Conservation (phyloP, 1,140 invertebrate genomes). For the Eupristina koningsbergeri region DNA sequence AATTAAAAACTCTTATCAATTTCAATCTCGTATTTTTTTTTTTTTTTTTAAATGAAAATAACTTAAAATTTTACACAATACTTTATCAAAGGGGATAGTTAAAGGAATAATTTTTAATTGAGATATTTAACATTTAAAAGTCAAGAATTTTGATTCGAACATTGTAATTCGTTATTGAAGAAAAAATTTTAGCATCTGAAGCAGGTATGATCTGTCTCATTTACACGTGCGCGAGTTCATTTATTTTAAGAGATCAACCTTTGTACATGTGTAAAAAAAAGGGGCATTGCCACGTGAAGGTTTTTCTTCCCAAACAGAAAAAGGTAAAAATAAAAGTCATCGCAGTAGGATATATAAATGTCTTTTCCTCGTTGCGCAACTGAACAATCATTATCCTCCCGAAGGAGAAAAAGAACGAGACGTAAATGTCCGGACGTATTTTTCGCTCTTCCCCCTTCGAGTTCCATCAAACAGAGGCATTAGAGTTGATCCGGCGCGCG, state of each 20-base stretch:
- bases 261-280: not conserved
- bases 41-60: no score
- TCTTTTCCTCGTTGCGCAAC: not conserved
- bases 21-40: no score
- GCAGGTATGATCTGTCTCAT: not conserved
- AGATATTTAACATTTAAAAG: no score
- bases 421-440: not conserved
- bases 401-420: not conserved
- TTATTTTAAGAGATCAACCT: slow-evolving; percentile 6
- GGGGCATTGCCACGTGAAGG: not conserved
- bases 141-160: no score
- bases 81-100: no score
- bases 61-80: no score
- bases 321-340: slow-evolving; percentile 25
- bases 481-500: slow-evolving; percentile 71
- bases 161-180: no score
- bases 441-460: not conserved
- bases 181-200: not conserved
- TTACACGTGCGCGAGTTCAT: not conserved
- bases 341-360: slow-evolving; percentile 30
- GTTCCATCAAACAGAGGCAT: slow-evolving; percentile 72
- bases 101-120: no score
- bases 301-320: not conserved
- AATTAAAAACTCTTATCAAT: no score
- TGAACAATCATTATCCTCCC: slow-evolving; percentile 16